Evolutionary conservation across 2,888 invertebrate species (phyloP).

Genomic region (Ischnus inquisitorius): DNA sequence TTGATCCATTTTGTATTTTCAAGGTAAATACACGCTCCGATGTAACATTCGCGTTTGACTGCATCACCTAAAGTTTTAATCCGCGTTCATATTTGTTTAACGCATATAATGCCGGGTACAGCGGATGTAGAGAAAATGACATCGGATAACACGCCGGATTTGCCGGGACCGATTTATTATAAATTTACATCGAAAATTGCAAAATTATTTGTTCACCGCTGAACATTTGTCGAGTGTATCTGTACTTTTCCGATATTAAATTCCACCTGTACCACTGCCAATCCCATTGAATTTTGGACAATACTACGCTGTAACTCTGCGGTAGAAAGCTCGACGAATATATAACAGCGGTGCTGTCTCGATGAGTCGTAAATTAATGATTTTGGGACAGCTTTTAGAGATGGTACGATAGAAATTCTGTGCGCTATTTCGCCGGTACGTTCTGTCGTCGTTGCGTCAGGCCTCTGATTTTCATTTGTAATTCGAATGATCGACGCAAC

Average conservation of each 20-base stretch:
- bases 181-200: constrained; percentile 15
- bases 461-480: not conserved
- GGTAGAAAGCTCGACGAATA: not conserved
- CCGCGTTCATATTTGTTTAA: constrained; percentile 44
- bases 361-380: not conserved
- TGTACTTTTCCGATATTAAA: not conserved
- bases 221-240: not conserved
- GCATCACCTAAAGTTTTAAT: constrained; percentile 10
- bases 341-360: not conserved
- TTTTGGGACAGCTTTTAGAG: not conserved
- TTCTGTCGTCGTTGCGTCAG: not conserved
- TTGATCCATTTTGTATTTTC: not conserved
- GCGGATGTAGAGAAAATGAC: constrained; percentile 14
- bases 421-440: not conserved
- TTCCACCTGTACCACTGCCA: not conserved
- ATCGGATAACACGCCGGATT: constrained; percentile 2
- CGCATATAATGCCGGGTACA: constrained; percentile 13
- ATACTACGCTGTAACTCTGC: not conserved
- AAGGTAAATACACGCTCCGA: not conserved
- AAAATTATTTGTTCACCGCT: not conserved
- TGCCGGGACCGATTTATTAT: constrained; percentile 9
- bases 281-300: not conserved
- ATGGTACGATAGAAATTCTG: not conserved
- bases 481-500: not conserved
- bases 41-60: constrained; percentile 11